These are phyloP conservation scores for Gallirallus australis DNA, from an alignment of 2,797 vertebrate genomes.

Conservation along the genomic window DNA sequence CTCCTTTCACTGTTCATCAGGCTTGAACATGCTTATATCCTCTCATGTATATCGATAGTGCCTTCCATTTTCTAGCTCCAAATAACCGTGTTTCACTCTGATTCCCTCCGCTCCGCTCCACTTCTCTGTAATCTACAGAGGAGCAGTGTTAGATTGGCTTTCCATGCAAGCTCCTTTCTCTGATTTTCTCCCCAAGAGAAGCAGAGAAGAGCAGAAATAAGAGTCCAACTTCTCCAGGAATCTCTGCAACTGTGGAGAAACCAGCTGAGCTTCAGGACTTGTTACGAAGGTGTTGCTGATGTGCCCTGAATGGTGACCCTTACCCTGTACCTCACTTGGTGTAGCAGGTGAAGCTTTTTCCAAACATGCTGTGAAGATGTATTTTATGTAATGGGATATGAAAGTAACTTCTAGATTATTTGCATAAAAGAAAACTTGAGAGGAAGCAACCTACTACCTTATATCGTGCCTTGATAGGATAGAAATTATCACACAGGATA, in stretches of 20 bases:
- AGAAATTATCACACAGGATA: background rate
- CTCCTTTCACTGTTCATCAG: background rate
- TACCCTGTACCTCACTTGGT: background rate
- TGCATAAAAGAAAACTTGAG: background rate
- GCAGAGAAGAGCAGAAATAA: background rate
- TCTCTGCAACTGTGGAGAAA: background rate
- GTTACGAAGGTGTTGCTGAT: background rate
- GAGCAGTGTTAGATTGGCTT: background rate
- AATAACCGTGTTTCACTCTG: background rate
- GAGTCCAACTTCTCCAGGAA: background rate
- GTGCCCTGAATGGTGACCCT: background rate
- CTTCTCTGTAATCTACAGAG: background rate
- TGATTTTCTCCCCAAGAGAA: background rate
- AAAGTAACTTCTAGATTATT: background rate
- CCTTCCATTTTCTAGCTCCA: background rate
- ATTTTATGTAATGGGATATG: background rate
- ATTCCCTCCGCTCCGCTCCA: background rate
- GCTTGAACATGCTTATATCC: background rate
- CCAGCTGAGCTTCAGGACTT: background rate
- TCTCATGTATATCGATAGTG: accelerated
- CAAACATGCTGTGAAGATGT: background rate
- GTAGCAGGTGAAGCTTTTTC: background rate
- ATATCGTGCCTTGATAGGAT: background rate
- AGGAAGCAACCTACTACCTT: background rate
- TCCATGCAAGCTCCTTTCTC: background rate